A percentile compares a stretch with the other conserved stretches of the same genome.
Conservation (phyloP, 2,797 vertebrate species). For the Propithecus perrieri region DNA sequence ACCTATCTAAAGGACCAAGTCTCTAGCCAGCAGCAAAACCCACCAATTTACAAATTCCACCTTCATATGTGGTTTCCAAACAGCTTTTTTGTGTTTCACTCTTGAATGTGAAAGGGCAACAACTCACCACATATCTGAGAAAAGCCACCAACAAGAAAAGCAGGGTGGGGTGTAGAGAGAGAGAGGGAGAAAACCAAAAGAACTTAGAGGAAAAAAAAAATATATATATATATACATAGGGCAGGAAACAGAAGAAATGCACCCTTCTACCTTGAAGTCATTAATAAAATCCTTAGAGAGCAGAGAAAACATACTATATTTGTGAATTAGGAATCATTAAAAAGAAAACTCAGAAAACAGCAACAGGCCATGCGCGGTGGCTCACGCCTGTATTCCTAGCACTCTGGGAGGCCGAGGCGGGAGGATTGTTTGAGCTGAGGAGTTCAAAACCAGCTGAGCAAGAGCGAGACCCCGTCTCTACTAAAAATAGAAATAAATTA, state of each 20-base stretch:
- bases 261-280: background rate
- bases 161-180: no score
- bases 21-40: background rate
- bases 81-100: background rate
- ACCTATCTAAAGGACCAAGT: background rate
- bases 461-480: no score
- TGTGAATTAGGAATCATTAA: background rate
- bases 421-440: no score
- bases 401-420: no score
- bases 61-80: background rate
- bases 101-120: background rate
- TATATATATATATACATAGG: background rate
- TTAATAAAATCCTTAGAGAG: constrained; percentile 11
- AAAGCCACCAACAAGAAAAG: background rate
- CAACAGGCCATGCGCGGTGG: no score
- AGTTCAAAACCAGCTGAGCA: no score
- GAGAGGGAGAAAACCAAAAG: background rate
- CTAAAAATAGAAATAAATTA: no score
- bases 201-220: background rate
- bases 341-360: background rate
- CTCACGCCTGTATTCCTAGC: no score
- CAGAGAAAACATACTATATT: background rate
- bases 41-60: background rate
- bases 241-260: background rate
- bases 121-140: background rate